Evolutionary conservation across 2,113 vertebrate genomes (phyloP), one percentile per base, ranked within the genome.

Genomic region (Mus spicilegus): DNA sequence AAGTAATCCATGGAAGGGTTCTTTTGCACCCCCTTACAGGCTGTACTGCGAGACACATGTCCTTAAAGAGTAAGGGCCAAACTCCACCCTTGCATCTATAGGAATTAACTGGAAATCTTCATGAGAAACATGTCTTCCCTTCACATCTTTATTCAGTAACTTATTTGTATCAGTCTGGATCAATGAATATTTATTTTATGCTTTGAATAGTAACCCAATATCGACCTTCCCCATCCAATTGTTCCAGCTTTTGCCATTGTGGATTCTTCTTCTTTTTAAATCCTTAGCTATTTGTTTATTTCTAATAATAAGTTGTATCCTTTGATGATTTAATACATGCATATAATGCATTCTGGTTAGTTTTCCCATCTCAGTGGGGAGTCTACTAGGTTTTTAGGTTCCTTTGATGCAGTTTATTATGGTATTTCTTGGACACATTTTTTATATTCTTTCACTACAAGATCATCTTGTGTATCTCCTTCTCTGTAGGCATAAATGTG

Each of bases 131-230:
- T 17, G 61, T 81, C 46, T 75, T 30, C 36, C 26, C 39, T 28
- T 42, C 19, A 39, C 39, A 65, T 56, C 2, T 88, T 82, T 39
- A 65, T 75, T 22, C 7, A 84, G 36, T 24, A n/a, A 51, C 7
- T n/a, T 73, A 80, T 76, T 67, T 76, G 72, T 49, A 10, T 90
- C 70, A 92, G 26, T 54, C 33, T 89, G 3, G n/a, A 72, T 8
- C 78, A 36, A 88, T 91, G 69, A 33, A 65, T 88, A 78, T 89
- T 51, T 76, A 28, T 92, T 85, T 69, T 69, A 30, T 94, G 26
- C 28, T 73, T 92, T 39, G 39, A 28, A 36, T 49, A 86, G 26
- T 85, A 89, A 72, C 42, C 12, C 63, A 49, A 16, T 78, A 36
- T 51, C 26, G 33, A 33, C 72, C 65, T 78, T 67, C 28, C 54